phyloP scores from a whole-genome alignment of 30 jellyfish, hydroid and myxozoan genomes.

The Aurelia aurita complex sp. Pacific region DNA sequence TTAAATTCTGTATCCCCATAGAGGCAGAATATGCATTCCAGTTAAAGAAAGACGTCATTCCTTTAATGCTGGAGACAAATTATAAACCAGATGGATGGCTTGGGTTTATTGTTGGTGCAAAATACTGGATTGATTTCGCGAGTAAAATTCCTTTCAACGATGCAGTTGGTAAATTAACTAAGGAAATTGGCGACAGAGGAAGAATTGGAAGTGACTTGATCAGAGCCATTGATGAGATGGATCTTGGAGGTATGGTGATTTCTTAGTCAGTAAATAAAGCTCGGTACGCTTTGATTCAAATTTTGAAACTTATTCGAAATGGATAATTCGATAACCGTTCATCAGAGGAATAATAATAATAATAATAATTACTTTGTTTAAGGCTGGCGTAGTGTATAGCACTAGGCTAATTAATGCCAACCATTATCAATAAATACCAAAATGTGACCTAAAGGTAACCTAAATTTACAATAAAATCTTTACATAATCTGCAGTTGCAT shows the following conservation, averaged over 20 bases:
- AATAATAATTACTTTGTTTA: too few relatives aligned
- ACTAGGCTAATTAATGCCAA: too few relatives aligned
- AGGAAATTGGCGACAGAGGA: slow-evolving; percentile 65
- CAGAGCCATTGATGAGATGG: slow-evolving; percentile 55
- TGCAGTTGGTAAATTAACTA: slow-evolving; percentile 25
- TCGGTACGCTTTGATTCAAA: neutral
- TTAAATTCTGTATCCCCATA: neutral
- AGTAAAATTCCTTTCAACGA: slow-evolving; percentile 2
- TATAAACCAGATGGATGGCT: slow-evolving; percentile 94
- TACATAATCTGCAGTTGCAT: too few relatives aligned
- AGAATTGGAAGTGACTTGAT: slow-evolving; percentile 13
- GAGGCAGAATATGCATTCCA: slow-evolving; percentile 96
- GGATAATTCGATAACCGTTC: neutral
- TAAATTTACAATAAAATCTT: too few relatives aligned
- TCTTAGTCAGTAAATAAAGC: too few relatives aligned
- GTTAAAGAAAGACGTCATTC: slow-evolving; percentile 58
- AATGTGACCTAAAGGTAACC: too few relatives aligned
- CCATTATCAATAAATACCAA: too few relatives aligned
- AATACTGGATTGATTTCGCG: slow-evolving; percentile 79
- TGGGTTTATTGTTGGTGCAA: slow-evolving; percentile 87
- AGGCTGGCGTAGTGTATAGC: too few relatives aligned
- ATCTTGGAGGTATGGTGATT: slow-evolving; percentile 21
- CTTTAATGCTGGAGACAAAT: slow-evolving; percentile 67
- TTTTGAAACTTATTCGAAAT: neutral
- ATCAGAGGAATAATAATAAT: too few relatives aligned